Base-by-base conservation (phyloP, 2,888 invertebrate species). In the Calliphora vomitoria region DNA sequence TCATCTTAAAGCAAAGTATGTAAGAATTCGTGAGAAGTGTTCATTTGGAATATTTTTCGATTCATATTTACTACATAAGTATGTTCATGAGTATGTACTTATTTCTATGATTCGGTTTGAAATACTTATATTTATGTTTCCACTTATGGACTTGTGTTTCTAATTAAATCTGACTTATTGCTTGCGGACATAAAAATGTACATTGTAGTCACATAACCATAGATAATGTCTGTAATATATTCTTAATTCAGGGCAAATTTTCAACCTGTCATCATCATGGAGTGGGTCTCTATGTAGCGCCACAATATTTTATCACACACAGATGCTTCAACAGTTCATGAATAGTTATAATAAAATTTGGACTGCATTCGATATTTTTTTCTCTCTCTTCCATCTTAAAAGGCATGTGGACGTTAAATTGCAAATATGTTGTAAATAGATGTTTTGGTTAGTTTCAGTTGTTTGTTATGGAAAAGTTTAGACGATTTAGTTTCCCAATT, bases 181-280 rank as follows among this genome's bases (percentile, higher is more conserved):
- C 38, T 71, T 20, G n/a, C n/a, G 25, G 35, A 15, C 80, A 69
- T 18, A n/a, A 18, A 41, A 31, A 55, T 68, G 62, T 31, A 13
- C 18, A 20, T 35, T 38, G 60, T 15, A 31, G 13, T 13, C 31
- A n/a, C 18, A 71, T 35, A 35, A 13, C 4, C 18, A 72, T 38
- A 13, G 47, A 50, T n/a, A 64, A 64, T 62, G 18, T 50, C 8
- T 55, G 25, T 5, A n/a, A 35, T 47, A 69, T 31, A 20, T 35
- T 80, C 62, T 50, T 18, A 58, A 81, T 72, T 81, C n/a, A 38
- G 71, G 50, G 72, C 62, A 81, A 72, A 25, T 81, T 71, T 72
- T 62, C 71, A 81, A 72, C 38, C 60, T 81, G 81, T 71, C 81
- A 72, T 71, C 71, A 50, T 62, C 38, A 15, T 72, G 38, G 4